Evolutionary conservation across 1,140 invertebrate species (phyloP), one percentile per base, ranked within the genome.

Genomic region (Brachionus rubens): DNA sequence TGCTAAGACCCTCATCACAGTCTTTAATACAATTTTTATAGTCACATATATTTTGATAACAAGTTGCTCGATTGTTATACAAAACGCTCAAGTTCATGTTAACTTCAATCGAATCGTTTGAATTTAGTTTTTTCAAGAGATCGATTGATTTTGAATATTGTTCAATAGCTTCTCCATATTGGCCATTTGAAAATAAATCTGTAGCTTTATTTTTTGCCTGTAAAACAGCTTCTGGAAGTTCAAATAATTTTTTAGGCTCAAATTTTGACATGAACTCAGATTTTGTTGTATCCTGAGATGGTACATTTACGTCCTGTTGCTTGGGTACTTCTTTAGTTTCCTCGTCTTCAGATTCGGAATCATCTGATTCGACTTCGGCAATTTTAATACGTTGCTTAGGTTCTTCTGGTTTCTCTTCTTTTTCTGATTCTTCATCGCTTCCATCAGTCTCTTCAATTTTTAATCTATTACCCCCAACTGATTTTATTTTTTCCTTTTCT

Each of bases 11-110:
- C 7, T 14, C 28, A 3, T 72, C 30, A 72, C 68, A 72, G 28
- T 48, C 46, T 28, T 50, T 72, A 10, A 72, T 72, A 50, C 68
- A 72, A 6, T 72, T 72, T 54, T 72, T 72, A 54, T 12, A 72
- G 19, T 72, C 68, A 19, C 68, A 21, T 2, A 54, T 72, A 36
- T 72, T 40, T 33, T 72, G 50, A 33, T 72, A 54, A 50, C 46
- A 33, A 6, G 68, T 5, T 28, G 68, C 68, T 12, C 46, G 19
- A 50, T 72, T 72, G 14, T 72, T 72, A 26, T 28, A 41, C 41
- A 72, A 41, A 16, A 54, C 46, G 16, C 46, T 24, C 24, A 72
- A 28, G 50, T 50, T 48, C 30, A 30, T 24, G 19, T 72, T 50
- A 19, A 54, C n/a, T 72, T 54, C 46, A 14, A 36, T 19, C 10